Base-by-base conservation (phyloP, 2,797 vertebrate genomes). In the Danionella dracula region DNA sequence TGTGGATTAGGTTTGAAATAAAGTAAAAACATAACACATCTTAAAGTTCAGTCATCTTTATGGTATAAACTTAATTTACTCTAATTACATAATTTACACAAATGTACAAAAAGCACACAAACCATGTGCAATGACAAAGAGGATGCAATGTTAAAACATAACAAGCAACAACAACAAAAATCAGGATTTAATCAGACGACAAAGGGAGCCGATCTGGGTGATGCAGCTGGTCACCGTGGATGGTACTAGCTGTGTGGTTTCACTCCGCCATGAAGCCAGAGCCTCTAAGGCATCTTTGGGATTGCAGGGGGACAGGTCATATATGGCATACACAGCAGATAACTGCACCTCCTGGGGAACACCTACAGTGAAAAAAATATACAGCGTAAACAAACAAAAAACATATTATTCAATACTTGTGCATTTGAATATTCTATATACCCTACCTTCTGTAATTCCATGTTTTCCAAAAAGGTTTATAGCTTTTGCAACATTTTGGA, bases 341-440 rank as follows among this genome's bases (percentile, higher is more conserved):
- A 99, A 80, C 81, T 99, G 96, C 55, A 99, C 89, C 8, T 90
- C 88, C 93, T 94, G 94, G 0, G 93, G 92, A 27, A 99, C 87
- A 76, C 85, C 96, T 98, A 20, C 54, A 32, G 3, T 3, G 23
- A 27, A 27, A 27, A 27, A 27, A 27, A 3, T 27, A 6, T 27
- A 3, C 6, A 27, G 23, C 23, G 6, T 27, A 46, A 45, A 31
- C n/a, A 49, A 4, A 27, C 13, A 50, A 16, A 17, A 16, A 15
- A 8, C 21, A 15, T 23, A 4, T 27, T 27, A 29, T 31, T 3
- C 16, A 1, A 27, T 35, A 48, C 17, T 21, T 41, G 1, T 49
- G 10, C 17, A 11, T 2, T 27, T 29, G 1, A 50, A 17, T 13
- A 48, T 19, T 5, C 27, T 1, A 42, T n/a, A 13, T 44, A 3